These are phyloP conservation scores for Danio kyathit DNA, from an alignment of 2,797 vertebrate species.

Conservation along the genomic window DNA sequence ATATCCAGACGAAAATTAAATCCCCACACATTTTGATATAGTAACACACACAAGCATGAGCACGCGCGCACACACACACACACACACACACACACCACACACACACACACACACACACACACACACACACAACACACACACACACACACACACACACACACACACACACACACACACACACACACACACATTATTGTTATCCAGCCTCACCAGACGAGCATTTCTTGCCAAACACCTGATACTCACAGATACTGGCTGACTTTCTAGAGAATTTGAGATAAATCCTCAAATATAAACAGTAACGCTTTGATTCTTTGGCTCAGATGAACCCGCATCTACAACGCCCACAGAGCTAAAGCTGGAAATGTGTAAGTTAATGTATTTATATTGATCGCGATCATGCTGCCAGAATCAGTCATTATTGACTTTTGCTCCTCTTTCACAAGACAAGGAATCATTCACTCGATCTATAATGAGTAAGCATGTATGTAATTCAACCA, in stretches of 20 bases:
- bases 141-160: constrained; percentile 6
- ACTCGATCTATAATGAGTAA: constrained; percentile 48
- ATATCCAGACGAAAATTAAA: too few relatives aligned
- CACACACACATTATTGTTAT: constrained; percentile 24
- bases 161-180: constrained; percentile 11
- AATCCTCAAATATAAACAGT: background rate
- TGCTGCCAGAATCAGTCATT: constrained; percentile 45
- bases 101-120: too few relatives aligned
- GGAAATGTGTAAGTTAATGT: constrained; percentile 24
- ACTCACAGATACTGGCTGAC: background rate
- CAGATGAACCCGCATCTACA: background rate
- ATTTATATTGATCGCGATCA: constrained; percentile 45
- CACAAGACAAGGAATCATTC: constrained; percentile 53
- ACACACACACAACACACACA: constrained; percentile 51
- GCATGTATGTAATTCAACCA: constrained; percentile 46
- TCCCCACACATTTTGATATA: too few relatives aligned
- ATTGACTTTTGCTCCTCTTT: constrained; percentile 57
- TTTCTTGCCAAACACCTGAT: background rate
- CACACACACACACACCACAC: too few relatives aligned
- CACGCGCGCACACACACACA: constrained; percentile 12
- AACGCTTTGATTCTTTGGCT: constrained; percentile 14
- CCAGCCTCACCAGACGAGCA: background rate
- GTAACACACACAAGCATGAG: too few relatives aligned
- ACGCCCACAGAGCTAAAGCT: background rate
- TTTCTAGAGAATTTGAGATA: background rate